Evolutionary conservation across 1,140 invertebrate genomes (phyloP), one percentile per base, ranked within the genome.

Genomic region (Scaptomyza pallida): DNA sequence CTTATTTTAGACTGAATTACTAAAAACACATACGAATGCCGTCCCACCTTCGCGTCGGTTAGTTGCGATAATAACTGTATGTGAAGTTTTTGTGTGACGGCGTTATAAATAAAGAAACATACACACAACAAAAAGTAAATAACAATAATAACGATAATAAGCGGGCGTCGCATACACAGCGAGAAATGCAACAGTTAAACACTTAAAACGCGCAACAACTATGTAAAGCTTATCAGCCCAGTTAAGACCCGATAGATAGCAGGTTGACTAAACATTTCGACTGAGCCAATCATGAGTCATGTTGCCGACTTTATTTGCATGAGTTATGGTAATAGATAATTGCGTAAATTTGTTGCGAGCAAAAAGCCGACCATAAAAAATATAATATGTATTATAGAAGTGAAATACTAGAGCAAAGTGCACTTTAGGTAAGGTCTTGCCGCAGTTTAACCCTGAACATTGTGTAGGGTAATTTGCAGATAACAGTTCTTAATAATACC

Each of bases 21-120:
- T 63, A 55, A 59, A 56, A 41, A 30, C 9, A 26, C n/a, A 26
- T 6, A 13, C 33, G 51, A 16, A 9, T 23, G 17, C 16, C 47
- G 64, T 43, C 54, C 47, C 19, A 21, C 23, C 21, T 30, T 19
- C 15, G 30, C n/a, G n/a, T 37, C 62, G 19, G 62, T 41, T 72
- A 50, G 41, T 47, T 41, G 57, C 56, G 61, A 77, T 74, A 74
- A 77, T 74, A 70, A 74, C 52, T 77, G 35, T 55, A 70, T 56
- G 64, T 54, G 63, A 62, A 72, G 21, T 67, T 65, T 61, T 61
- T 67, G 54, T 67, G 37, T 57, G 54, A 51, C 52, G 26, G 16
- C 41, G 47, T 26, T 40, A 13, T 12, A 30, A 44, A 48, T 40
- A 23, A 19, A 21, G 4, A 23, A 48, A n/a, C n/a, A n/a, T n/a